Evolutionary conservation across 2,888 invertebrate species (phyloP), one percentile per base, ranked within the genome.

Genomic region (Macropis europaea): DNA sequence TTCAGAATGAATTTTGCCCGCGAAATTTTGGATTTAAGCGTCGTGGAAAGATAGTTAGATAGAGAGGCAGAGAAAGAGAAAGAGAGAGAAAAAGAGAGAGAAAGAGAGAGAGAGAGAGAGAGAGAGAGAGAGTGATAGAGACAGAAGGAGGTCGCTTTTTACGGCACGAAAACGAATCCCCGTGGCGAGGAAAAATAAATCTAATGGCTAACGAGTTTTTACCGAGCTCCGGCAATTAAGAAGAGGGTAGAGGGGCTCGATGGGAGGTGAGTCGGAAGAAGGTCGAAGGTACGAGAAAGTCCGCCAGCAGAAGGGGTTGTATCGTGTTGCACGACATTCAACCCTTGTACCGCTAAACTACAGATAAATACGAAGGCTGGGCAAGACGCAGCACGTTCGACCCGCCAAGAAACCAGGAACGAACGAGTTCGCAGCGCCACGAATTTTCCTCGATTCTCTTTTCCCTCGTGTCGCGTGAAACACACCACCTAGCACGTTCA

Each of bases 161-260:
- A 34, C 40, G 48, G 61, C 53, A 30, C 57, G 66, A 61, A n/a
- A 53, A 63, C 24, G 61, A 71, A 69, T 75, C 56, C 68, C 73
- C 80, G 77, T 71, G 75, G 82, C 79, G 76, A 77, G 71, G 72
- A 79, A 82, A 87, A 86, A 88, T 86, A 89, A 89, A 88, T 88
- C 85, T 83, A 81, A 78, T 82, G 85, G 82, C 82, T 88, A 89
- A 89, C 86, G 88, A 89, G 88, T 89, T 89, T 89, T 89, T 87
- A 88, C 84, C 79, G 77, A 76, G 84, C 73, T 71, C 69, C 76
- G 83, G 82, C 84, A 87, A 87, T 87, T 88, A 87, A 88, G 85
- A 85, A 81, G 77, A 75, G 73, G 73, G 73, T 60, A 59, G 78
- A 43, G 73, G 69, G 77, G 72, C 30, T 47, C 63, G 72, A 73